Percentiles rank a stretch among this genome's conserved stretches.
Conservation (phyloP, 2,888 invertebrate species). For the Coleophora flavipennella region DNA sequence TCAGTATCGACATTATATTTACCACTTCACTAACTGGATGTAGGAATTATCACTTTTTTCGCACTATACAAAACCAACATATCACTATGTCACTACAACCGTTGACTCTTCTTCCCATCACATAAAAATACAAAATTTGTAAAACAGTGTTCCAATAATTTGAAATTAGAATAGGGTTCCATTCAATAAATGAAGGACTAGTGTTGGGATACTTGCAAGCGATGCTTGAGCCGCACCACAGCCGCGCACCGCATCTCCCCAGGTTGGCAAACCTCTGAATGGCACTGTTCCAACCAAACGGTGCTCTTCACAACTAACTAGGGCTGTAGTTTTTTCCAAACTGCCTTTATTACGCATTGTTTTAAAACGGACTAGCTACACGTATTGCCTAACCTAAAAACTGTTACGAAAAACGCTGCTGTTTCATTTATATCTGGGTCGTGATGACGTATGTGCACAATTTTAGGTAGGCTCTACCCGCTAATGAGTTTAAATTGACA, state of each 20-base stretch:
- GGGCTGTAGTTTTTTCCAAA: conserved; percentile 51
- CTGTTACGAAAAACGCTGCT: conserved; percentile 33
- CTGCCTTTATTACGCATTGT: conserved; percentile 57
- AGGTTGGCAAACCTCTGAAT: conserved; percentile 32
- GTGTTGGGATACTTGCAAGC: conserved; percentile 56
- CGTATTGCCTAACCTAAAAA: conserved; percentile 35
- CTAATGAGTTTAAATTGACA: too few species aligned
- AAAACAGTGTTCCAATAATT: too few species aligned
- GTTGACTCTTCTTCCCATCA: too few species aligned
- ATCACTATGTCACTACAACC: too few species aligned
- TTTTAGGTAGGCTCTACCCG: too few species aligned
- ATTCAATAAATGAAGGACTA: too few species aligned
- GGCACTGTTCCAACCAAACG: conserved; percentile 46
- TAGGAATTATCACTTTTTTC: too few species aligned
- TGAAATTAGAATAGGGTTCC: too few species aligned
- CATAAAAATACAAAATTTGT: too few species aligned
- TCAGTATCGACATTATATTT: too few species aligned
- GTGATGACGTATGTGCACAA: conserved; percentile 4
- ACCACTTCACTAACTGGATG: too few species aligned
- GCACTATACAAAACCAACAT: too few species aligned
- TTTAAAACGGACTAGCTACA: conserved; percentile 27
- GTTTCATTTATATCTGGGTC: conserved; percentile 25
- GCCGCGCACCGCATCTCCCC: conserved; percentile 57
- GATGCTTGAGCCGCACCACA: conserved; percentile 43
- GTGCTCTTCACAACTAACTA: conserved; percentile 46